Conservation (phyloP, 2,797 vertebrate species). For the Parauchenoglanis punctatus region DNA sequence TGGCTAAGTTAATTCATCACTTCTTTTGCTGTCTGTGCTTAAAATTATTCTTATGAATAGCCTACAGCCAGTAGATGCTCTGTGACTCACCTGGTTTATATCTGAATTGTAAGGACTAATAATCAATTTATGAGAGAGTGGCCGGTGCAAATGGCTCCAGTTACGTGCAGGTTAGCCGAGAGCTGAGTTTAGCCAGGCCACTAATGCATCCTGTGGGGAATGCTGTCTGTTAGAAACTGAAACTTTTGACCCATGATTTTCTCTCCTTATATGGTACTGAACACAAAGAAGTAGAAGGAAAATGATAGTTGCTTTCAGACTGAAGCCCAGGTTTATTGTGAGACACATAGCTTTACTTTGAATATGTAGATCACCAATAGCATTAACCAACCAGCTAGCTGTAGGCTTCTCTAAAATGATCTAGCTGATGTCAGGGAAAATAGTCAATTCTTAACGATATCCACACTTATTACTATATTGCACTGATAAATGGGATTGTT, state of each 20-base stretch:
- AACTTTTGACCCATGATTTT: conserved; percentile 21
- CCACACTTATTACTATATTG: not conserved
- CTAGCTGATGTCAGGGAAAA: not conserved
- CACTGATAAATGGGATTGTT: not conserved
- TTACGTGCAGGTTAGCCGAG: conserved; percentile 14
- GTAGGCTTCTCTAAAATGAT: not conserved
- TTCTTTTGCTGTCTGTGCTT: not conserved
- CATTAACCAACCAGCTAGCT: not conserved
- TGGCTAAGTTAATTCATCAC: not conserved
- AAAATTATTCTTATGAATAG: not conserved
- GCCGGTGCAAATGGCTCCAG: conserved; percentile 12
- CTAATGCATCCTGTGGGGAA: conserved; percentile 25
- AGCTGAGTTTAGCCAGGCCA: conserved; percentile 21
- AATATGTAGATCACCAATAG: not conserved
- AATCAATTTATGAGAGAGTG: conserved; percentile 35
- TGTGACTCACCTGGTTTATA: conserved; percentile 18
- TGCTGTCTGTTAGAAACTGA: not conserved
- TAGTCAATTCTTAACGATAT: not conserved
- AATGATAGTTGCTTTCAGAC: conserved; percentile 3
- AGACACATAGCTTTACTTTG: not conserved
- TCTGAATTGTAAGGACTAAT: conserved; percentile 24
- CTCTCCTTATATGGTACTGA: conserved; percentile 21
- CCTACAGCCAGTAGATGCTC: not conserved
- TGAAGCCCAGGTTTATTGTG: conserved; percentile 11
- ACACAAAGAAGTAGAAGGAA: not conserved